These are phyloP conservation scores for Geodia barretti DNA, from an alignment of 37 sponge, comb jelly and placozoan genomes.

Conservation along the genomic window DNA sequence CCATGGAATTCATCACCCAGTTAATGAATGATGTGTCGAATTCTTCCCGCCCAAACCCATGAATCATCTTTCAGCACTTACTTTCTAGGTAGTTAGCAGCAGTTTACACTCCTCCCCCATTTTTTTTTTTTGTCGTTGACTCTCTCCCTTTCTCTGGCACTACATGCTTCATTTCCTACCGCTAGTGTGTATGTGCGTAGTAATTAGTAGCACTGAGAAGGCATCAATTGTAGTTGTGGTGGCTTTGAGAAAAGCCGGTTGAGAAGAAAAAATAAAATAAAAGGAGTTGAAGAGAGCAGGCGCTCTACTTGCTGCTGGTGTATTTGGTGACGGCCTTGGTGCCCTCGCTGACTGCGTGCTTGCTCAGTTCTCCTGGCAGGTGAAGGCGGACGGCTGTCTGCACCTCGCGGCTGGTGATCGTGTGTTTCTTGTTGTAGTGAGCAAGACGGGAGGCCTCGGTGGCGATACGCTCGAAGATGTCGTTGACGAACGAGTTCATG, in stretches of 20 bases:
- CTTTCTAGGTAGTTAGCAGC: too few relatives aligned
- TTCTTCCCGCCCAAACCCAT: too few relatives aligned
- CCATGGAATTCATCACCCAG: too few relatives aligned
- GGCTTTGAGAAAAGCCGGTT: slow-evolving; percentile 80
- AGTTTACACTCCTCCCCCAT: too few relatives aligned
- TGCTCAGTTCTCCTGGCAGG: slow-evolving; percentile 95
- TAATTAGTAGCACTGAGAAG: not conserved
- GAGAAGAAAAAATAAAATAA: not conserved
- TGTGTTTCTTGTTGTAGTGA: slow-evolving; percentile 98
- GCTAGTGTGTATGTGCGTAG: too few relatives aligned
- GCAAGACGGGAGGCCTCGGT: slow-evolving; percentile 91
- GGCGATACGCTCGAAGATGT: slow-evolving; percentile 96
- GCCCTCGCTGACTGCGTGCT: slow-evolving; percentile 97
- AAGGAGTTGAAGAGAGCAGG: not conserved
- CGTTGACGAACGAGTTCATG: slow-evolving; percentile 99
- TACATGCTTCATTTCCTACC: too few relatives aligned
- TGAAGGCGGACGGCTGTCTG: slow-evolving; percentile 96
- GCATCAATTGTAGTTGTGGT: slow-evolving; percentile 30
- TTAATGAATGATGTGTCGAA: too few relatives aligned
- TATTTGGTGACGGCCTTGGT: slow-evolving; percentile 99
- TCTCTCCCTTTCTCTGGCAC: too few relatives aligned
- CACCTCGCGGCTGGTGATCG: slow-evolving; percentile 95
- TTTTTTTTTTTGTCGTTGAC: too few relatives aligned
- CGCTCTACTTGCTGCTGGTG: slow-evolving; percentile 94
- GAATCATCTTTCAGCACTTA: too few relatives aligned